A percentile compares a stretch with the other conserved stretches of the same genome.
Evolutionary conservation across 2,113 vertebrate genomes (phyloP).

Genomic region (Larimichthys crocea): DNA sequence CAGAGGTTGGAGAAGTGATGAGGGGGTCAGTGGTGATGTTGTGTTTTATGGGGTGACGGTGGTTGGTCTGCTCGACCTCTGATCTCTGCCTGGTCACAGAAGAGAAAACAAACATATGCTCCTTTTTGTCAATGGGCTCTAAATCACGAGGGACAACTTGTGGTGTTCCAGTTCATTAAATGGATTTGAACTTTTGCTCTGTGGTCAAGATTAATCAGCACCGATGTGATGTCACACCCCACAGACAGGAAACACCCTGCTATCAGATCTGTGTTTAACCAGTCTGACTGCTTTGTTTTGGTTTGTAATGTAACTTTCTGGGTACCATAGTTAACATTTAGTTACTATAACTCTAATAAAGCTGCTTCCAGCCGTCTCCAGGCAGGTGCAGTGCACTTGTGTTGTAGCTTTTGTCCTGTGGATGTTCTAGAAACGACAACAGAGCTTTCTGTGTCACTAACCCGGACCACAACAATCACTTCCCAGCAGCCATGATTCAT

Average conservation of each 20-base stretch:
- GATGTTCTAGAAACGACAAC: not conserved
- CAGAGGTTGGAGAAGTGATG: constrained; percentile 36
- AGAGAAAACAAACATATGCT: constrained; percentile 73
- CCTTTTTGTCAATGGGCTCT: constrained; percentile 52
- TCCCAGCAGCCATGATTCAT: not conserved
- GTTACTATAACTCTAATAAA: not conserved
- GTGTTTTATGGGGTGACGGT: constrained; percentile 53
- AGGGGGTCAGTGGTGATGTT: constrained; percentile 50
- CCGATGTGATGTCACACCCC: constrained; percentile 19
- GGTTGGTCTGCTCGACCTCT: constrained; percentile 55
- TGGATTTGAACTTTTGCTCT: constrained; percentile 62
- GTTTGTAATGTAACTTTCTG: not conserved
- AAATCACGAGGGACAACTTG: constrained; percentile 51
- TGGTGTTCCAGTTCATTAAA: constrained; percentile 67
- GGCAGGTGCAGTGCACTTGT: not conserved
- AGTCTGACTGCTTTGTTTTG: not conserved
- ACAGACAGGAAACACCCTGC: not conserved
- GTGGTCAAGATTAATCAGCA: constrained; percentile 57
- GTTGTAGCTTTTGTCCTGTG: not conserved
- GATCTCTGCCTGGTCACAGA: constrained; percentile 57
- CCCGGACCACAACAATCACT: not conserved
- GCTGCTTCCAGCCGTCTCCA: not conserved
- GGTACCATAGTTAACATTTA: not conserved
- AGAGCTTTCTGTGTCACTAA: not conserved
- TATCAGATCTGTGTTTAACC: too few species aligned